These are phyloP conservation scores for Gasterosteus aculeatus DNA, from an alignment of 2,113 vertebrate species.

Conservation along the genomic window DNA sequence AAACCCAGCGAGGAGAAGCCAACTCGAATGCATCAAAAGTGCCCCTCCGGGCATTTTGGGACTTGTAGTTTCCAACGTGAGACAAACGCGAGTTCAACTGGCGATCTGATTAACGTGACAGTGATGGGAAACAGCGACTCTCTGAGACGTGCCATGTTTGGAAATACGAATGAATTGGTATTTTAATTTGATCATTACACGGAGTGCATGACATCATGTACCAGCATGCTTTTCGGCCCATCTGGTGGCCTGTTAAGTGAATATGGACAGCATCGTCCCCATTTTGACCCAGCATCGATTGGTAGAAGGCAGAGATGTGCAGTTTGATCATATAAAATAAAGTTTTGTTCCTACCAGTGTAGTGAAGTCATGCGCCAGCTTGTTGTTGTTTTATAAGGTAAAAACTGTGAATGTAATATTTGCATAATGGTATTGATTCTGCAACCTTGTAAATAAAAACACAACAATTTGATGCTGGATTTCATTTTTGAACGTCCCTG, in stretches of 20 bases:
- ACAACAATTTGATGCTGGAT: not conserved
- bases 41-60: constrained; percentile 48
- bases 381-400: not conserved
- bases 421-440: not conserved
- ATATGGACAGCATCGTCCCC: constrained; percentile 67
- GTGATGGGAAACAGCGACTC: not conserved
- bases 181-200: not conserved
- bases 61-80: constrained; percentile 68
- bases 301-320: constrained; percentile 6
- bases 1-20: rapidly evolving
- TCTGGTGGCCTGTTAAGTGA: constrained; percentile 39
- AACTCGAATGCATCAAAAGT: constrained; percentile 28
- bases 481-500: not conserved
- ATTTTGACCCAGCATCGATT: constrained; percentile 66
- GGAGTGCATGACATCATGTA: constrained; percentile 37
- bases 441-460: not conserved
- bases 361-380: no score
- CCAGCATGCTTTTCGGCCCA: constrained; percentile 50
- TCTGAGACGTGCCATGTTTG: rapidly evolving
- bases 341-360: no score
- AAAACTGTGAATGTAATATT: not conserved
- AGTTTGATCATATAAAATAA: constrained; percentile 9
- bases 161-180: not conserved
- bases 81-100: not conserved
- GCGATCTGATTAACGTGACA: not conserved